Evolutionary conservation across 2,888 invertebrate genomes (phyloP).

Genomic region (Gryllus longicercus): DNA sequence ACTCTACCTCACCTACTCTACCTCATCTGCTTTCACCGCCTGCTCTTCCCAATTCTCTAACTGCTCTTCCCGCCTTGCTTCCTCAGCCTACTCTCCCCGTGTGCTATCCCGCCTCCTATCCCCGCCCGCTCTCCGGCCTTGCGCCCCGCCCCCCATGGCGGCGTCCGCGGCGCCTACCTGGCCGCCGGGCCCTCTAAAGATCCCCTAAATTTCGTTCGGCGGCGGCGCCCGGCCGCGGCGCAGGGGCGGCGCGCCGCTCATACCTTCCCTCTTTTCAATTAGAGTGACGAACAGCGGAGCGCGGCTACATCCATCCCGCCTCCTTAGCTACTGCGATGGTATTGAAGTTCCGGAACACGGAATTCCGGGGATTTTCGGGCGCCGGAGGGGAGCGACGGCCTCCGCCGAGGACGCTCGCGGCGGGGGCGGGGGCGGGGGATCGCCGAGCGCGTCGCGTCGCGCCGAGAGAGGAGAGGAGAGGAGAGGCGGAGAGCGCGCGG

Average conservation of each 20-base stretch:
- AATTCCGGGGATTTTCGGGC: constrained; percentile 34
- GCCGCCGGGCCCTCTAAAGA: not conserved
- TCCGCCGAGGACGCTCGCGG: constrained; percentile 3
- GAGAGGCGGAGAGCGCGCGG: too few species aligned
- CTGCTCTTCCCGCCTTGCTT: too few species aligned
- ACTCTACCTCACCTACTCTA: too few species aligned
- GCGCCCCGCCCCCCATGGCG: too few species aligned
- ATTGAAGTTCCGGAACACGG: constrained; percentile 35
- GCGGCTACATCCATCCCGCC: constrained; percentile 29
- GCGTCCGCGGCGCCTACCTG: too few species aligned
- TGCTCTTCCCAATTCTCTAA: too few species aligned
- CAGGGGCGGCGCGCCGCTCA: not conserved
- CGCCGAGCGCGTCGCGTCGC: not conserved
- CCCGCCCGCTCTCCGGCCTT: too few species aligned
- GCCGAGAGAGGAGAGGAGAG: too few species aligned
- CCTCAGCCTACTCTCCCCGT: too few species aligned
- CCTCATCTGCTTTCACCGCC: too few species aligned
- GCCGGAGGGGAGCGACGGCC: constrained; percentile 22
- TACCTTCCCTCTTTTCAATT: constrained; percentile 35
- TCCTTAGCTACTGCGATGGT: constrained; percentile 30
- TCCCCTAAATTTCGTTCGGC: not conserved
- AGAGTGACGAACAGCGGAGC: constrained; percentile 32
- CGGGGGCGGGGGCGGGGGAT: not conserved
- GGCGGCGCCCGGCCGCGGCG: constrained; percentile 1
- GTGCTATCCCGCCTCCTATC: too few species aligned